phyloP scores from a whole-genome alignment of 2,888 invertebrate species.

The Drosophila parthenogenetica region DNA sequence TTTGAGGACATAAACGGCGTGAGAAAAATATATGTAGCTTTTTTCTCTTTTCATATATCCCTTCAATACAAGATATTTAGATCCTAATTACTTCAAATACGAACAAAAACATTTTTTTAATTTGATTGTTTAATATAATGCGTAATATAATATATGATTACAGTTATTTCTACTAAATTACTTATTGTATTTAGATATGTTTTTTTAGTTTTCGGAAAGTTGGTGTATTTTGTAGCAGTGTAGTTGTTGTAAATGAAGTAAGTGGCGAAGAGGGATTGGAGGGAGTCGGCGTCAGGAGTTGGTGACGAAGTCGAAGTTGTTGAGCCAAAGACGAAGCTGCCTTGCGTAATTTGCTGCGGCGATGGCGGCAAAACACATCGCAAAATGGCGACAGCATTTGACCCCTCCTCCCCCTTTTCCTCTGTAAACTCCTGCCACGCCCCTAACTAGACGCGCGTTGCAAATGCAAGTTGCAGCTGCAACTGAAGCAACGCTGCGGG shows the following conservation, averaged over 20 bases:
- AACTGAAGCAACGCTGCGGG: slow-evolving; percentile 64
- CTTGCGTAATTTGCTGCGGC: slow-evolving; percentile 80
- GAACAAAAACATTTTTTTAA: too few species aligned
- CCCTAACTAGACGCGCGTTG: slow-evolving; percentile 14
- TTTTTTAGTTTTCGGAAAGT: too few species aligned
- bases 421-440: neutral
- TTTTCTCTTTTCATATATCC: too few species aligned
- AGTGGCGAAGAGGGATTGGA: neutral
- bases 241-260: neutral
- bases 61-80: too few species aligned
- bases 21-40: too few species aligned
- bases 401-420: slow-evolving; percentile 1
- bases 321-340: slow-evolving; percentile 43
- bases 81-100: too few species aligned
- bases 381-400: slow-evolving; percentile 78
- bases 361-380: slow-evolving; percentile 81
- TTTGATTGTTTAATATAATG: too few species aligned
- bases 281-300: slow-evolving; percentile 7
- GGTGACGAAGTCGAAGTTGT: slow-evolving; percentile 23
- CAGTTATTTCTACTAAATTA: too few species aligned
- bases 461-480: slow-evolving; percentile 47
- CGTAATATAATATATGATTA: too few species aligned
- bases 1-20: too few species aligned
- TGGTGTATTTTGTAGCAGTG: neutral
- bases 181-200: too few species aligned